phyloP scores from a whole-genome alignment of 2,888 invertebrate species.

The Acleris cristana region DNA sequence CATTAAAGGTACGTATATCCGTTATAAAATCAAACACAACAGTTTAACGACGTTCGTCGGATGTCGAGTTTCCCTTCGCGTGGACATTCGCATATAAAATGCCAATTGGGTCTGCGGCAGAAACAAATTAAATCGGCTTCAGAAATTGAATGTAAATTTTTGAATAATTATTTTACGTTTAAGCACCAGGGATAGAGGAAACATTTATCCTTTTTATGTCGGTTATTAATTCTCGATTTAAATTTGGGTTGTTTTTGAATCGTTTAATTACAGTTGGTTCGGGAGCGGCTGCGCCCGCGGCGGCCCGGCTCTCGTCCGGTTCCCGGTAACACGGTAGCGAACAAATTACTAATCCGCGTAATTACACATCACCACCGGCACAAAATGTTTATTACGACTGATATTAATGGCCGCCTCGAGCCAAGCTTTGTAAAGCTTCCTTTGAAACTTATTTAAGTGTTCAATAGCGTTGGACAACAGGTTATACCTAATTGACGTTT shows the following conservation, averaged over 20 bases:
- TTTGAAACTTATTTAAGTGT: slow-evolving; percentile 1
- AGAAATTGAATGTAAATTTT: slow-evolving; percentile 20
- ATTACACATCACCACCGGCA: slow-evolving; percentile 60
- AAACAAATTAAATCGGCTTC: slow-evolving; percentile 11
- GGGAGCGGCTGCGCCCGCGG: slow-evolving; percentile 47
- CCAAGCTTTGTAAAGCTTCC: slow-evolving; percentile 33
- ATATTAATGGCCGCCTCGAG: slow-evolving; percentile 45
- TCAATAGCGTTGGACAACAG: slow-evolving; percentile 3
- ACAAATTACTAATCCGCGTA: slow-evolving; percentile 72
- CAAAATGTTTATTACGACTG: slow-evolving; percentile 52
- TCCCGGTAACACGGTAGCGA: slow-evolving; percentile 75
- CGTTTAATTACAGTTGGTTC: slow-evolving; percentile 40
- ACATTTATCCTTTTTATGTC: not conserved
- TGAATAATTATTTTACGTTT: slow-evolving; percentile 7
- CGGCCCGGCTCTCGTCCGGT: slow-evolving; percentile 46
- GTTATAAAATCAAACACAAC: slow-evolving; percentile 17
- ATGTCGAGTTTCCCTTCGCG: slow-evolving; percentile 20
- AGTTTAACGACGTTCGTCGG: slow-evolving; percentile 16
- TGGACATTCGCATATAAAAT: slow-evolving; percentile 11
- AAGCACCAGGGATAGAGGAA: not conserved
- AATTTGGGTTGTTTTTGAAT: slow-evolving; percentile 24
- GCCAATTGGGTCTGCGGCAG: slow-evolving; percentile 16
- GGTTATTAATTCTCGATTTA: slow-evolving; percentile 37
- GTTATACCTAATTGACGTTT: slow-evolving; percentile 1
- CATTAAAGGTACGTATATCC: slow-evolving; percentile 6